These are phyloP conservation scores for Anodontia alba DNA, from an alignment of 2,888 invertebrate species.

Conservation along the genomic window DNA sequence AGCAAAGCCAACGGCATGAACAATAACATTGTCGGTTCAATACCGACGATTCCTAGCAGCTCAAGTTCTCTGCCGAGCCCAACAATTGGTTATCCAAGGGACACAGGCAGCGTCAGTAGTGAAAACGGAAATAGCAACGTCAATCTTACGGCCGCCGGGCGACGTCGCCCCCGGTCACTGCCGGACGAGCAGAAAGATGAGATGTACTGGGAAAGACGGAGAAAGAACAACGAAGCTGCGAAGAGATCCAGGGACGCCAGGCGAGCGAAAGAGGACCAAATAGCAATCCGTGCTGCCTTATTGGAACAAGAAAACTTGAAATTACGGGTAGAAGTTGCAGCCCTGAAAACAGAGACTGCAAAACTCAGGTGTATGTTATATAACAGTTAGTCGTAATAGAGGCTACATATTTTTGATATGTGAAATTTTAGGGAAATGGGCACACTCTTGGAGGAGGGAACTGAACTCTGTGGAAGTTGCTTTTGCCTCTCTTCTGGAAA, in stretches of 20 bases:
- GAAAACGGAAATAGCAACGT: conserved; percentile 20
- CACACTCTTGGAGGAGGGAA: too few species aligned
- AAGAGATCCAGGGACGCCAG: conserved; percentile 96
- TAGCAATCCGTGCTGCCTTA: conserved; percentile 94
- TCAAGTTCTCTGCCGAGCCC: conserved; percentile 22
- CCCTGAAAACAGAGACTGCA: conserved; percentile 88
- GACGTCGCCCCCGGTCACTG: conserved; percentile 76
- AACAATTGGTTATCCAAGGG: conserved; percentile 13
- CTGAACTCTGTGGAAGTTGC: too few species aligned
- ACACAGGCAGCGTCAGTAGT: conserved; percentile 15
- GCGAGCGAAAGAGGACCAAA: conserved; percentile 95
- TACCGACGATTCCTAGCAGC: conserved; percentile 33
- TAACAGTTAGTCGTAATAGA: conserved; percentile 76
- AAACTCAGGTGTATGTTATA: conserved; percentile 87
- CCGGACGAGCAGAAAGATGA: conserved; percentile 89
- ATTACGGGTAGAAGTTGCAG: conserved; percentile 89
- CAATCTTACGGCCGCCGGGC: conserved; percentile 49
- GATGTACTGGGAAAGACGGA: conserved; percentile 93
- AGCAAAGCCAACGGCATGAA: conserved; percentile 39
- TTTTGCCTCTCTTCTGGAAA: too few species aligned
- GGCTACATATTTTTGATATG: too few species aligned
- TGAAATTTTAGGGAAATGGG: too few species aligned
- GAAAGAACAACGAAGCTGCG: conserved; percentile 97
- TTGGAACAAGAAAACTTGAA: conserved; percentile 95
- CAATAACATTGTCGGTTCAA: conserved; percentile 26